Evolutionary conservation across 2,113 vertebrate species (phyloP), one percentile per base, ranked within the genome.

Genomic region (Potamarius usumacintae): DNA sequence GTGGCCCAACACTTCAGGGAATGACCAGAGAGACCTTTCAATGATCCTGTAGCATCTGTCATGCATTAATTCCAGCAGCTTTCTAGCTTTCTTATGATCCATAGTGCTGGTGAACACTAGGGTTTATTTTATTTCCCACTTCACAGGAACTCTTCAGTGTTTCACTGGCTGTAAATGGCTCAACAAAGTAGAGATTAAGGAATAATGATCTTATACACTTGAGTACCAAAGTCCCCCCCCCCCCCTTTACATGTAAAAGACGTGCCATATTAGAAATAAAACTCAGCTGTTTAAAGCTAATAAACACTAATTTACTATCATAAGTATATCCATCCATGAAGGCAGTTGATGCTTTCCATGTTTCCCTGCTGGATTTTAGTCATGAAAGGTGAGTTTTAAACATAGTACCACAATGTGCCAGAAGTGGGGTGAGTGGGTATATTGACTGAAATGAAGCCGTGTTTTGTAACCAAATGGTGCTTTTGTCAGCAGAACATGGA

Each of bases 391-490:
- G 9, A 12, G 4, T 80, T 80, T 80, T 15, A 12, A 17, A 3
- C 22, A 53, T 27, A 78, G 22, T 52, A 25, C 48, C 6, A 53
- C 18, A 0, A 20, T n/a, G 30, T 85, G 8, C 22, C 60, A 30
- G 20, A 22, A 74, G 11, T 42, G 17, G 30, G 67, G 22, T 7
- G 25, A 86, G 91, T 91, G 88, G 83, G 89, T 88, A 30, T 27
- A 81, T 6, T 34, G 79, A 42, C 90, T 91, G 88, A 89, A 89
- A 92, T 89, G 85, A 89, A 93, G 84, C 89, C 86, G 89, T 90
- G 89, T 90, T 92, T 91, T 93, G 92, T 92, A 91, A 93, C 90
- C 87, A 77, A 85, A 91, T 92, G 80, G 77, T 91, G 91, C 90
- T 93, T 90, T 91, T 92, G 92, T 92, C 91, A 92, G 91, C 90